Evolutionary conservation across 1,140 invertebrate species (phyloP), one percentile per base, ranked within the genome.

Genomic region (Adelges cooleyi): DNA sequence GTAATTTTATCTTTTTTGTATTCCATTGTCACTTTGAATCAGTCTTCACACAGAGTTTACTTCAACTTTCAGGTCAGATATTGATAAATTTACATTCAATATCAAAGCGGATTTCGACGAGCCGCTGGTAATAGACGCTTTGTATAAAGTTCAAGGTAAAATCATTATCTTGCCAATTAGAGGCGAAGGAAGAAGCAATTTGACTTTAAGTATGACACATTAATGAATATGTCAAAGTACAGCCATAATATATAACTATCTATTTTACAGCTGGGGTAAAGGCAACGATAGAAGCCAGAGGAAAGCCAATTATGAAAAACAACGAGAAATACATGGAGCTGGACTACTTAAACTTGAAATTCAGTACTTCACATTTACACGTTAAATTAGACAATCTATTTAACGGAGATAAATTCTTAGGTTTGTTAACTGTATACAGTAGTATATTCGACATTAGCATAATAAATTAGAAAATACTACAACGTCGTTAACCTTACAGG

Each of bases 141-240:
- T 66, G 13, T 71, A 71, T 53, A 71, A 69, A 33, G 66, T 71
- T 20, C 51, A 70, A 27, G 71, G 71, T 42, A 69, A 71, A 66
- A 65, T 71, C n/a, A 52, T 71, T 22, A 67, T 71, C 17, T 54
- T 71, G 29, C 71, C 71, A 10, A 70, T 71, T 29, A 65, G 20
- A 27, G 71, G 71, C 13, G 56, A 69, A 29, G 71, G 71, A 36
- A 53, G 62, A 40, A 67, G 67, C 42, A 70, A 69, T 42, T 48
- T 71, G 13, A 68, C 66, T n/a, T 51, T 71, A 51, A 68, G 71
- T 71, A 67, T 54, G 56, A 23, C 11, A 18, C 13, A 9, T 33
- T 33, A 33, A 6, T 33, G 5, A 11, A 6, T 11, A 33, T 33
- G 5, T 33, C 5, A 33, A 33, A 33, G 5, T 6, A 6, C 5